A percentile compares a stretch with the other conserved stretches of the same genome.
phyloP scores from a whole-genome alignment of 2,888 invertebrate species.

The Euplagia quadripunctaria region DNA sequence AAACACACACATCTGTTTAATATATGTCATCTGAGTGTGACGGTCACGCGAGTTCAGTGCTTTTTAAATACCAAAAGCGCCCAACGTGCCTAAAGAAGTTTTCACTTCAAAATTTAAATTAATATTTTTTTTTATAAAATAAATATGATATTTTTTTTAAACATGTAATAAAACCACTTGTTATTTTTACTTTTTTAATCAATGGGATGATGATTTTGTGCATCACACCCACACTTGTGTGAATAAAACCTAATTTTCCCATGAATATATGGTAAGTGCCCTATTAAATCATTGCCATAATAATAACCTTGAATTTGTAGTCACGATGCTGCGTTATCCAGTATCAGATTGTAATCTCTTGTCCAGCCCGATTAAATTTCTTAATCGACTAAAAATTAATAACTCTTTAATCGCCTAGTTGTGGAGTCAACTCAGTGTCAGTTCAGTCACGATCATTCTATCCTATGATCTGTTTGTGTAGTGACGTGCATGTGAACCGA shows the following conservation, averaged over 20 bases:
- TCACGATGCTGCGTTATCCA: conserved; percentile 25
- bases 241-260: no score
- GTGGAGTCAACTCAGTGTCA: conserved; percentile 62
- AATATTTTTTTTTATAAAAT: no score
- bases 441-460: conserved; percentile 62
- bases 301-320: neutral
- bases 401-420: conserved; percentile 46
- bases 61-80: no score
- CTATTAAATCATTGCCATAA: neutral
- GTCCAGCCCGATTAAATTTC: conserved; percentile 38
- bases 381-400: conserved; percentile 50
- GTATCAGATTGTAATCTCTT: conserved; percentile 30
- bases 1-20: no score
- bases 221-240: neutral
- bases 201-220: neutral
- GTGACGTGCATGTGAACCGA: conserved; percentile 51
- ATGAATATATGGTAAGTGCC: neutral
- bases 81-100: no score
- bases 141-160: no score
- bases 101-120: no score
- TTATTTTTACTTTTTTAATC: neutral
- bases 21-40: no score
- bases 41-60: no score
- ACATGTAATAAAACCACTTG: no score
- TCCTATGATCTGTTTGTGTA: conserved; percentile 42